Conservation (phyloP, 2,797 vertebrate species). For the Gobio occitaniae region DNA sequence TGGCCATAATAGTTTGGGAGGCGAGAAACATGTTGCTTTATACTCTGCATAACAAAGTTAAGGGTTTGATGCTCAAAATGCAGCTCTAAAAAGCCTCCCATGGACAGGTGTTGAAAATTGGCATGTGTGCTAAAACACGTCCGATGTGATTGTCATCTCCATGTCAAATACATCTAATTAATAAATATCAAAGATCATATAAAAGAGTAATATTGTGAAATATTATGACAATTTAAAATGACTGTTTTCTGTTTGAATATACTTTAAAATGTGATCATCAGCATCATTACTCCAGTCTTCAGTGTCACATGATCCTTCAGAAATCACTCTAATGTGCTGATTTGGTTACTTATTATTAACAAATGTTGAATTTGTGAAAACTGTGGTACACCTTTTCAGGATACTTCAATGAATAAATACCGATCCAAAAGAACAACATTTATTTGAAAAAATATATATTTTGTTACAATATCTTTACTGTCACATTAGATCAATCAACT, state of each 20-base stretch:
- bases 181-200: background rate
- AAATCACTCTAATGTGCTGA: background rate
- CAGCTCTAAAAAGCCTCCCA: too few species aligned
- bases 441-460: too few species aligned
- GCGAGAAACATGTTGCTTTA: slow-evolving; percentile 1
- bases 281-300: background rate
- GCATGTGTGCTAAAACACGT: too few species aligned
- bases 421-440: too few species aligned
- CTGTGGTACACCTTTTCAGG: too few species aligned
- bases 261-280: background rate
- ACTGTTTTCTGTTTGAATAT: background rate
- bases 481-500: background rate
- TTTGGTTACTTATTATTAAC: background rate
- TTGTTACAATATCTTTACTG: background rate
- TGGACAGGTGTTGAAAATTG: too few species aligned
- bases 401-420: too few species aligned
- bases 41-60: background rate
- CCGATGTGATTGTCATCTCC: too few species aligned
- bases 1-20: background rate
- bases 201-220: background rate
- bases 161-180: too few species aligned
- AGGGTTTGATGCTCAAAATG: background rate
- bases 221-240: background rate
- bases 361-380: background rate
- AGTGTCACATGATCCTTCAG: background rate